These are phyloP conservation scores for Homarus americanus DNA, from an alignment of 1,140 invertebrate genomes.

Conservation along the genomic window DNA sequence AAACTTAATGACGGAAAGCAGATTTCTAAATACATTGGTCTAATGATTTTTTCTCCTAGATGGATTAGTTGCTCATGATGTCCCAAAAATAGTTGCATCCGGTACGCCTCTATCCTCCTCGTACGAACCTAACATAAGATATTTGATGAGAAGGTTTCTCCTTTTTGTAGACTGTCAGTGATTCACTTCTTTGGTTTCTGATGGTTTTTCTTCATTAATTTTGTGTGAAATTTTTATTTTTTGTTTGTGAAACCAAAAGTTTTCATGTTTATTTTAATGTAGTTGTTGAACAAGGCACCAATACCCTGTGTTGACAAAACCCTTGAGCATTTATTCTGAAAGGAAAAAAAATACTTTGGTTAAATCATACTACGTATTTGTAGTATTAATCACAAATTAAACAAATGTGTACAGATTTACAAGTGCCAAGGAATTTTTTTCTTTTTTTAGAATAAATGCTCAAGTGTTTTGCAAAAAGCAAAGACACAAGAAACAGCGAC, in stretches of 20 bases:
- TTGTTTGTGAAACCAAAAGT: slow-evolving; percentile 3
- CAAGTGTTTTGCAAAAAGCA: neutral
- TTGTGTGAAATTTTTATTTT: neutral
- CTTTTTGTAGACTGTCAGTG: slow-evolving; percentile 32
- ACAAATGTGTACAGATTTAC: neutral
- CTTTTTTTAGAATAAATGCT: neutral
- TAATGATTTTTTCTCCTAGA: slow-evolving; percentile 40
- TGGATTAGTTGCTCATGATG: slow-evolving; percentile 44
- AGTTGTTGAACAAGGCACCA: slow-evolving; percentile 1
- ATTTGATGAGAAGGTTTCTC: neutral
- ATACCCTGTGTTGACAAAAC: slow-evolving; percentile 15
- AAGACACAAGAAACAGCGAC: neutral
- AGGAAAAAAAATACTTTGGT: no score
- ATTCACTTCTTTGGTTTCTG: neutral
- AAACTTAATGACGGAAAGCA: neutral
- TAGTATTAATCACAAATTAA: neutral
- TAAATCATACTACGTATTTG: no score
- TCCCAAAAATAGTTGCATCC: slow-evolving; percentile 1
- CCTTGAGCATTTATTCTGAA: slow-evolving; percentile 19
- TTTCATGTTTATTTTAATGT: slow-evolving; percentile 24
- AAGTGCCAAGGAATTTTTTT: neutral
- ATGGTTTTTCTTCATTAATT: slow-evolving; percentile 1
- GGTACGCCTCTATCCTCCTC: neutral
- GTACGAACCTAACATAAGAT: neutral
- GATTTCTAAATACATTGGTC: neutral